A percentile compares a stretch with the other conserved stretches of the same genome.
Conservation (phyloP, 2,797 vertebrate genomes). For the Hippocampus kuda region DNA sequence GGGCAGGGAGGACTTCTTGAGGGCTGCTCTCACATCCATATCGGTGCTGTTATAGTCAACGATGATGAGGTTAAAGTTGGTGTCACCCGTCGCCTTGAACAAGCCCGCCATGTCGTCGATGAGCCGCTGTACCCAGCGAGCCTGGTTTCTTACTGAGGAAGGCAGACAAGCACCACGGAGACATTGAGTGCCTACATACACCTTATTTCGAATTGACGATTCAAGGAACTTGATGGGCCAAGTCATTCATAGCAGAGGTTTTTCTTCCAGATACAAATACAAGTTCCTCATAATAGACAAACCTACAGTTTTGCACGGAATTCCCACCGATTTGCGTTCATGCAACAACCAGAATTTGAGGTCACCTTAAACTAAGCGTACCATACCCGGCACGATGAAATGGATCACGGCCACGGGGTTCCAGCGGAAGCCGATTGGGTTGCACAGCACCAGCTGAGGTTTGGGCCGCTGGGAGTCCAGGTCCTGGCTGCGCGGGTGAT, state of each 20-base stretch:
- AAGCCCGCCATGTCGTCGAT: conserved; percentile 85
- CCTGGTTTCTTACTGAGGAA: conserved; percentile 85
- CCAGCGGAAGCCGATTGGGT: conserved; percentile 82
- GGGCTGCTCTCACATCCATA: conserved; percentile 77
- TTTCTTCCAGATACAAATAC: too few species aligned
- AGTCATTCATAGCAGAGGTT: too few species aligned
- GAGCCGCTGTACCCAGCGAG: conserved; percentile 87
- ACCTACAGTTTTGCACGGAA: too few species aligned
- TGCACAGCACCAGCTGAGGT: conserved; percentile 67
- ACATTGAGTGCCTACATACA: background rate
- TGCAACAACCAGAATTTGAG: too few species aligned
- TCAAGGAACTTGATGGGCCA: too few species aligned
- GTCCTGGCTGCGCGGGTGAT: background rate
- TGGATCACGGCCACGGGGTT: conserved; percentile 76
- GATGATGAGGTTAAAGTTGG: conserved; percentile 83
- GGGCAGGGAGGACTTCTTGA: conserved; percentile 71
- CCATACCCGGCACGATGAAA: conserved; percentile 82
- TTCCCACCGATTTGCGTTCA: too few species aligned
- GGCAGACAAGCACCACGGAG: background rate
- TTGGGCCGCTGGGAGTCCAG: rapidly evolving
- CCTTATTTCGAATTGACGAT: background rate
- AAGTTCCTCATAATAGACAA: too few species aligned
- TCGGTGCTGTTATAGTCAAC: conserved; percentile 84
- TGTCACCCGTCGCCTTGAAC: conserved; percentile 68
- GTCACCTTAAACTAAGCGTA: background rate